Percentiles rank a stretch among this genome's conserved stretches.
Conservation (phyloP, 53 echinoderm and acorn worm genomes). For the Pentamera pediparva region DNA sequence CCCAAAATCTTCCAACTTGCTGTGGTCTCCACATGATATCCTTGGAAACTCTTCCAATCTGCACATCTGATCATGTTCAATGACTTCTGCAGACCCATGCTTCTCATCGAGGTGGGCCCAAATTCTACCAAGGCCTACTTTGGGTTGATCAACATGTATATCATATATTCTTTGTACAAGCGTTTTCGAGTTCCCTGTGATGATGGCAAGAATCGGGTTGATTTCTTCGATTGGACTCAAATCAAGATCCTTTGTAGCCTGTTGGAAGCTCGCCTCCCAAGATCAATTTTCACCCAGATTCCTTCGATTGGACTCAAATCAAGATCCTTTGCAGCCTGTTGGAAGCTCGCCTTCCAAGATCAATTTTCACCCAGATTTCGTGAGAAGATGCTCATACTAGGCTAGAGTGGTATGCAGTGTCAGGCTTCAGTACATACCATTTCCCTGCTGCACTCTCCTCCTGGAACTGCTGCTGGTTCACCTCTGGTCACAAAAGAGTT, state of each 20-base stretch:
- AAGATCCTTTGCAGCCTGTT: too few relatives aligned
- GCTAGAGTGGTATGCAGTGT: constrained; percentile 33
- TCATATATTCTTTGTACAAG: constrained; percentile 46
- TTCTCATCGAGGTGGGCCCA: constrained; percentile 42
- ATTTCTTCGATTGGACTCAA: constrained; percentile 50
- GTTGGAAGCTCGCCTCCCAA: constrained; percentile 49
- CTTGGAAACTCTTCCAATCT: constrained; percentile 47
- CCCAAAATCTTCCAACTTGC: constrained; percentile 52
- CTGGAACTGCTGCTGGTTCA: not conserved
- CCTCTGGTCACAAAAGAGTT: not conserved
- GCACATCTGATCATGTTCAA: constrained; percentile 37
- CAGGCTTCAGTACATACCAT: constrained; percentile 21
- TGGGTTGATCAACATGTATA: constrained; percentile 49
- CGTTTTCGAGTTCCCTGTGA: constrained; percentile 36
- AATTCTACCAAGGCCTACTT: constrained; percentile 42
- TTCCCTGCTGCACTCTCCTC: constrained; percentile 9
- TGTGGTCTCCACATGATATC: constrained; percentile 28
- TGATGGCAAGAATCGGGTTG: constrained; percentile 39
- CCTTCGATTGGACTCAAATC: too few relatives aligned
- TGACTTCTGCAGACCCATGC: constrained; percentile 52
- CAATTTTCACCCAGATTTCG: constrained; percentile 36
- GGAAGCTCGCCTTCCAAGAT: too few relatives aligned
- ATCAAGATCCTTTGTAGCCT: constrained; percentile 48
- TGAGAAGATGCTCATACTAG: constrained; percentile 37
- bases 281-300: too few relatives aligned